Conservation (phyloP, 2,888 invertebrate species). For the Rotaria sp. region DNA sequence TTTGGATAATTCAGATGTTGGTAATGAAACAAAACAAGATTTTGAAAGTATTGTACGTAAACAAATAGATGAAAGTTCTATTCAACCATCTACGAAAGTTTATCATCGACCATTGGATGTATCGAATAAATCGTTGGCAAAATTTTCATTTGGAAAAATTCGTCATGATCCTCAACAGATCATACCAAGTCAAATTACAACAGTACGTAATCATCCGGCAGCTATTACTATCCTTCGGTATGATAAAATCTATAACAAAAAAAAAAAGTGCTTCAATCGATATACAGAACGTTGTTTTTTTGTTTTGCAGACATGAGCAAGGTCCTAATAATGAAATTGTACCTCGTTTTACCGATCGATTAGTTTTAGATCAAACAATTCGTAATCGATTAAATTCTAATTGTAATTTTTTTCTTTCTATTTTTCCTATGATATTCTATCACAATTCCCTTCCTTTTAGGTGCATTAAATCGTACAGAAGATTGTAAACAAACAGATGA, state of each 20-base stretch:
- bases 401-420: background rate
- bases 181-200: slow-evolving; percentile 30
- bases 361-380: background rate
- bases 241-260: background rate
- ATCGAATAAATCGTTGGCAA: background rate
- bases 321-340: background rate
- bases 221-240: background rate
- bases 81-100: background rate
- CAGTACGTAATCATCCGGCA: slow-evolving; percentile 27
- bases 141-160: slow-evolving; percentile 29
- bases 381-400: slow-evolving; percentile 16
- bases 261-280: background rate
- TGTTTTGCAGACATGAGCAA: background rate
- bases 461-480: background rate
- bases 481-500: background rate
- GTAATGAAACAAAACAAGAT: background rate
- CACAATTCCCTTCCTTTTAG: background rate
- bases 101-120: background rate
- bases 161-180: slow-evolving; percentile 31
- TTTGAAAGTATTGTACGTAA: background rate
- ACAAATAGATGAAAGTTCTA: background rate
- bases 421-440: background rate
- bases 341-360: background rate
- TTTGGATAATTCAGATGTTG: background rate
- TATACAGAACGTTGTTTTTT: background rate